Percentiles rank a stretch among this genome's conserved stretches.
These are phyloP conservation scores for Parazoanthus atlanticus DNA, from an alignment of 92 coral and sea anemone genomes.

Conservation along the genomic window DNA sequence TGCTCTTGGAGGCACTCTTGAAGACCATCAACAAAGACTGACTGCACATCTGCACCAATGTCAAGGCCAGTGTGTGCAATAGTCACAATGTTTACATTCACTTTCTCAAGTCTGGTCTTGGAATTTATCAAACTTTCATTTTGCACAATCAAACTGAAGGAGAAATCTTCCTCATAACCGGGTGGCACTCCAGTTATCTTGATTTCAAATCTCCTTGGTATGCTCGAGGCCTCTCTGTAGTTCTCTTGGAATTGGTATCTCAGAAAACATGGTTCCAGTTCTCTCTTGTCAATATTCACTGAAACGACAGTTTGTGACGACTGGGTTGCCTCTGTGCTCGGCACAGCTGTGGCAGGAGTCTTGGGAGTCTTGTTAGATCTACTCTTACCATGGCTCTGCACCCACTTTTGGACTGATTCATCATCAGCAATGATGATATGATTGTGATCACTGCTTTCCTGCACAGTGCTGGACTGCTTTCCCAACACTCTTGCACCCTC, in stretches of 20 bases:
- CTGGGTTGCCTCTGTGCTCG: background rate
- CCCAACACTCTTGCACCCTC: background rate
- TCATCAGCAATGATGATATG: constrained; percentile 20
- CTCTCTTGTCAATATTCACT: constrained; percentile 18
- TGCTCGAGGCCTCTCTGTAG: constrained; percentile 51
- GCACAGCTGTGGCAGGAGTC: too few relatives aligned
- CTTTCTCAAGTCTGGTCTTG: background rate
- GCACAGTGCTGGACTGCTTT: background rate
- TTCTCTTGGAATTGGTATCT: constrained; percentile 28
- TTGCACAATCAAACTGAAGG: constrained; percentile 11
- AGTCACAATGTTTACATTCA: constrained; percentile 6
- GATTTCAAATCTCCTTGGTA: constrained; percentile 56
- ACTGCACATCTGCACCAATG: constrained; percentile 17
- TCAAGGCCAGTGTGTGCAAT: constrained; percentile 21
- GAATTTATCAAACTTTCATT: background rate
- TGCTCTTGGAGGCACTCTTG: background rate
- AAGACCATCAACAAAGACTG: constrained; percentile 5
- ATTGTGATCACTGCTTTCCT: background rate
- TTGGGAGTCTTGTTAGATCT: background rate
- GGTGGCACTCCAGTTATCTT: background rate
- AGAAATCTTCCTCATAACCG: background rate
- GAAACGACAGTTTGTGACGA: background rate
- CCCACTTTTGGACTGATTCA: background rate
- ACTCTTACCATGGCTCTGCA: background rate
- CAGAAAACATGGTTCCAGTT: constrained; percentile 30